phyloP scores from a whole-genome alignment of 2,888 invertebrate species.

The Caenorhabditis sp. region DNA sequence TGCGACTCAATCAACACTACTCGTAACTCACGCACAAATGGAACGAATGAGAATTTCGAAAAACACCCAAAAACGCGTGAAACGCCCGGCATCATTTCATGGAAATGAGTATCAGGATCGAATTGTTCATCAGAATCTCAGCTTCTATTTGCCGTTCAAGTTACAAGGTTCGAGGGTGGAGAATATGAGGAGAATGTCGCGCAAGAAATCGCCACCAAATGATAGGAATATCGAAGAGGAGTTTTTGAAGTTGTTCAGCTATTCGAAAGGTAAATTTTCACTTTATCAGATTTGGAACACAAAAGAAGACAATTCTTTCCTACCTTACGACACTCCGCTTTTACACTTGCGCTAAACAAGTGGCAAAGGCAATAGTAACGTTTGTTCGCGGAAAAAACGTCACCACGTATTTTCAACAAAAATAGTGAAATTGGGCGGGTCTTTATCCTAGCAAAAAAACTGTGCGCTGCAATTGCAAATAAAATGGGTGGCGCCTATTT shows the following conservation, averaged over 20 bases:
- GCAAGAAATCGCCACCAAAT: conserved; percentile 42
- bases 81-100: conserved; percentile 63
- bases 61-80: conserved; percentile 23
- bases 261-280: conserved; percentile 47
- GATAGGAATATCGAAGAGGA: conserved; percentile 64
- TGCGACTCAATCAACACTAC: conserved; percentile 58
- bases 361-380: too few species aligned
- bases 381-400: too few species aligned
- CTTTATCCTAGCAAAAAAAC: too few species aligned
- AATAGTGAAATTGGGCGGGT: too few species aligned
- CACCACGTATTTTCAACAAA: too few species aligned
- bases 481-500: too few species aligned
- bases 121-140: conserved; percentile 44
- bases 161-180: conserved; percentile 61
- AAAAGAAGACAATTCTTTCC: too few species aligned
- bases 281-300: too few species aligned
- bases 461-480: too few species aligned
- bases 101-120: conserved; percentile 51
- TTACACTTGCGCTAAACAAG: too few species aligned
- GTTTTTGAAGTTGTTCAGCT: conserved; percentile 63
- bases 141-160: conserved; percentile 67
- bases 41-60: conserved; percentile 45
- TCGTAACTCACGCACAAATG: conserved; percentile 60
- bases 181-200: conserved; percentile 41
- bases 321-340: too few species aligned